Evolutionary conservation across 2,797 vertebrate genomes (phyloP).

Genomic region (Bufotes viridis): DNA sequence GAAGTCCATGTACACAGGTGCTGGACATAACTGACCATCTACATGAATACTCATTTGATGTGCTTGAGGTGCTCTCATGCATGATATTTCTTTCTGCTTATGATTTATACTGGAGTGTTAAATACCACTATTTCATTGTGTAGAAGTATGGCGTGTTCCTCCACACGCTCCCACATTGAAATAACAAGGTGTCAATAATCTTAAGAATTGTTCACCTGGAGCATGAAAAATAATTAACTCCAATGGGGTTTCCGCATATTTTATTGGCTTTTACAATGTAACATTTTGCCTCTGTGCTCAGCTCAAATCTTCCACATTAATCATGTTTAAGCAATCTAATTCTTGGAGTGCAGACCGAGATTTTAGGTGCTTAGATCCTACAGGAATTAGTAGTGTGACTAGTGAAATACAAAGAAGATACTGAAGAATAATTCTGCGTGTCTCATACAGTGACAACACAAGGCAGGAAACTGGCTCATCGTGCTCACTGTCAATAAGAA

Average conservation of each 20-base stretch:
- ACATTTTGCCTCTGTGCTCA: conserved; percentile 20
- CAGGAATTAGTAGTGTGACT: background rate
- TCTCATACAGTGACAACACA: background rate
- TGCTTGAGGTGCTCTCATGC: background rate
- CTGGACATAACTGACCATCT: background rate
- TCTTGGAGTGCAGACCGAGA: background rate
- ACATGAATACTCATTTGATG: background rate
- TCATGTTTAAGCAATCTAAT: conserved; percentile 14
- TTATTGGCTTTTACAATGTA: conserved; percentile 43
- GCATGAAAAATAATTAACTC: conserved; percentile 62
- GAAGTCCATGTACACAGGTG: background rate
- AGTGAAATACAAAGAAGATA: background rate
- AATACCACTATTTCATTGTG: conserved; percentile 24
- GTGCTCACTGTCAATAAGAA: background rate
- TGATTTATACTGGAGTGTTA: conserved; percentile 17
- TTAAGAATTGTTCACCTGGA: conserved; percentile 54
- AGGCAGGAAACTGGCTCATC: background rate
- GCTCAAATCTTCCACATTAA: conserved; percentile 41
- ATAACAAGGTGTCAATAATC: conserved; percentile 61
- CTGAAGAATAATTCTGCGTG: background rate
- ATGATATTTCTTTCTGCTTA: background rate
- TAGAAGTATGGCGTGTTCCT: conserved; percentile 31
- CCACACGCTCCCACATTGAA: conserved; percentile 33
- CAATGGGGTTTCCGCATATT: conserved; percentile 50
- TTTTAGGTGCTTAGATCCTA: background rate